Evolutionary conservation across 1,140 invertebrate genomes (phyloP), one percentile per base, ranked within the genome.

Genomic region (Pseudomyrmex gracilis): DNA sequence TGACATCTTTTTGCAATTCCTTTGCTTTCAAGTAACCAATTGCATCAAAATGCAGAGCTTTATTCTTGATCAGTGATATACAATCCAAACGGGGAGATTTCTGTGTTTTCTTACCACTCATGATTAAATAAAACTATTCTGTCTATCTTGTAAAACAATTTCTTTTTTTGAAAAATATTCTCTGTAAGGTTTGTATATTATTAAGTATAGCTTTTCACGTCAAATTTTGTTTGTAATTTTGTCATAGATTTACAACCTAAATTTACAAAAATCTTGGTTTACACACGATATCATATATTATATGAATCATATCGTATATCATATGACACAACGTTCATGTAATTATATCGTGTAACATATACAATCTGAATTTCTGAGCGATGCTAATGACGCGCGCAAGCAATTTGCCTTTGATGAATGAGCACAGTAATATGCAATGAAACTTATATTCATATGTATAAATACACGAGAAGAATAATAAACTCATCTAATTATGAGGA

Each of bases 21-120:
- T 61, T 64, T 1, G 73, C 51, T 49, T 94, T 93, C 20, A 95
- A 92, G 60, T 92, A 92, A 58, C 61, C 66, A 1, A 86, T 53
- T 1, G 91, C 74, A 24, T 93, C 85, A 63, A 95, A 93, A 83
- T 82, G 89, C 17, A 92, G 92, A n/a, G 94, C 88, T 70, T 91
- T 90, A 57, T 90, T 91, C 83, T 95, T 94, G 17, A 94, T 73
- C 83, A 85, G 89, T 20, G 93, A 45, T 66, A 87, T 90, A 8
- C 34, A 34, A 0, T 34, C 1, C 34, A 92, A 88, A 47, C 89
- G 83, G 15, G 24, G 83, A 63, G 58, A 57, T 58, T 73, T 67
- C 20, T 49, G 78, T 24, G 43, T 60, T 0, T 12, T 17, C 43
- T 80, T 74, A 34, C 45, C 15, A 49, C 74, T 60, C 86, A 87